Conservation (phyloP, 2,113 vertebrate genomes). For the Corapipo altera region DNA sequence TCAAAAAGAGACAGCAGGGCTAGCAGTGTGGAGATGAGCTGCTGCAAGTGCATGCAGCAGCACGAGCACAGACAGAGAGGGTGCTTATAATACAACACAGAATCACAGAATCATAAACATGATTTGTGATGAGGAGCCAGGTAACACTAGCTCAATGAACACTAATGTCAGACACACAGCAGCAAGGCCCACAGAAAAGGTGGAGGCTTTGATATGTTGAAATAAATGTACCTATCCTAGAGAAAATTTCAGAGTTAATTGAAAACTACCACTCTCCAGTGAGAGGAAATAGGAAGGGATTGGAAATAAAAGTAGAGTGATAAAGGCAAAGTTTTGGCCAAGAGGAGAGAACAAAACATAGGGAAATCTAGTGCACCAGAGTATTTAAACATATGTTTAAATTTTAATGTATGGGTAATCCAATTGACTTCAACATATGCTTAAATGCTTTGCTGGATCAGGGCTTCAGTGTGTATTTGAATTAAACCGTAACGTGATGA, state of each 20-base stretch:
- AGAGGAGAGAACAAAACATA: not conserved
- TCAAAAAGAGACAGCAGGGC: not conserved
- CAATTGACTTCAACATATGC: conserved; percentile 35
- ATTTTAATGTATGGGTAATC: conserved; percentile 2
- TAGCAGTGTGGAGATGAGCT: not conserved
- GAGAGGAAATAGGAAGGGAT: not conserved
- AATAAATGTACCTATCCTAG: not conserved
- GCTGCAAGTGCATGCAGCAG: not conserved
- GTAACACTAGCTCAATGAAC: not conserved
- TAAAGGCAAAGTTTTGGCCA: not conserved
- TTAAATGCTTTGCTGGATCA: conserved; percentile 44
- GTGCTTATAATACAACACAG: not conserved
- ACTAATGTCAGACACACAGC: not conserved
- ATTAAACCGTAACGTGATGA: not conserved
- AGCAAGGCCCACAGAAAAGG: not conserved
- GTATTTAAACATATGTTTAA: conserved; percentile 17
- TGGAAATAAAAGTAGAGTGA: not conserved
- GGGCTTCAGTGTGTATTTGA: not conserved
- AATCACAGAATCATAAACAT: not conserved
- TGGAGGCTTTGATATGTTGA: not conserved
- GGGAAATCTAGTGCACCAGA: not conserved
- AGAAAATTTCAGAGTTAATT: not conserved
- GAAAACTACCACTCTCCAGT: not conserved
- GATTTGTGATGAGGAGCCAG: not conserved
- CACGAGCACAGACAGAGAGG: accelerated